Evolutionary conservation across 2,797 vertebrate genomes (phyloP), one percentile per base, ranked within the genome.

Genomic region (Amphiprion clarkii): DNA sequence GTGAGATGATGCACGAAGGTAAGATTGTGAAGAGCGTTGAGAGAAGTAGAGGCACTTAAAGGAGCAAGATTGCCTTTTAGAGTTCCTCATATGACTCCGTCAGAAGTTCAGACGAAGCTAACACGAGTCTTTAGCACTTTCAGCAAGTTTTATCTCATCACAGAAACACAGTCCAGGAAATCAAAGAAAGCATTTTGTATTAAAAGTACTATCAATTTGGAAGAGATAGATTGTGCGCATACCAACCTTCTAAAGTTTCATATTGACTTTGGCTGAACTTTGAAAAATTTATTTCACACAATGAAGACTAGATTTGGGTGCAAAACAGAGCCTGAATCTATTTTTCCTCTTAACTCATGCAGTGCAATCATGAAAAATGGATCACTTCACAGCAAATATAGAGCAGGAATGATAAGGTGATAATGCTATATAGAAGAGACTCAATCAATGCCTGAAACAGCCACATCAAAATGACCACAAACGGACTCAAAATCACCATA

Each of bases 1-100:
- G 70, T 66, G 69, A 82, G 69, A 74, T 67, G 63, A 66, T 65
- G 55, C 2, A 16, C 67, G 39, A 25, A 67, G 46, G 39, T 21
- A 27, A 67, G 46, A 76, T 56, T 49, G 44, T n/a, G 67, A 27
- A 8, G 36, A 70, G 31, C 29, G 48, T 11, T 17, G 25, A 68
- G 36, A 52, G 55, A 48, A 11, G 55, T 27, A 44, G 51, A 21
- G 42, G 36, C 55, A 23, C 33, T 74, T 74, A 55, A 54, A 48
- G 0, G 2, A 40, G 21, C 16, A 1, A 58, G 64, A 69, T 66
- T 70, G 46, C 27, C 27, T 51, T 67, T 25, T 19, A 36, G 1
- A 46, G 33, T 39, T 9, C 21, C 27, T 14, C 33, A n/a, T 1
- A 4, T 58, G 58, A 60, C 54, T 52, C 42, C 68, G 46, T 71